Evolutionary conservation across 2,888 invertebrate species (phyloP), one percentile per base, ranked within the genome.

Genomic region (Leptarthrus brevirostris): DNA sequence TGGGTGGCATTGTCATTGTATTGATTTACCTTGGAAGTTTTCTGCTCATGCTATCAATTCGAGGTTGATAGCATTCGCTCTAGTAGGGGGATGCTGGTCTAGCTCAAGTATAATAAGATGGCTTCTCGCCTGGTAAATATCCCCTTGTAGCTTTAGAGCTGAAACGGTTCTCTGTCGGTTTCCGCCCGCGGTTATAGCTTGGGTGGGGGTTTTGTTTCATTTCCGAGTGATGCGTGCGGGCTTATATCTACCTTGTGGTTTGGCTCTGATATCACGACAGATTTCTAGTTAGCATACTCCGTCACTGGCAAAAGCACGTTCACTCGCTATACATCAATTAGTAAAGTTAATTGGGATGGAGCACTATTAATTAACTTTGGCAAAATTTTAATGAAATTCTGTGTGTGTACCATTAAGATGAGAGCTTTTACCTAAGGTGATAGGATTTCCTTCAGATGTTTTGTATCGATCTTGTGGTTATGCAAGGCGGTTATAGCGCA

Each of bases 361-460:
- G 69, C 66, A 74, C 74, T 74, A 74, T 74, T 74, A 74, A 74
- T 74, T 74, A 74, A 74, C 34, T 53, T 56, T 53, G 54, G 69
- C 66, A 74, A 74, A 74, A 69, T 69, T 74, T 74, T 74, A 66
- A 66, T 66, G 74, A 69, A 74, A 74, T 74, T 53, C 69, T 34
- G n/a, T 52, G 52, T 30, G 12, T 18, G 30, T 22, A 8, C 47
- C 16, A 69, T 49, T 69, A 36, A 30, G 52, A 34, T 24, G 30
- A 52, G 36, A 30, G 26, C 14, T 14, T 30, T 54, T 53, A 10
- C 53, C 53, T 24, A 4, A 53, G 53, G 53, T 53, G 53, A 53
- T n/a, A n/a, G n/a, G n/a, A n/a, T n/a, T n/a, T n/a, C n/a, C n/a
- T n/a, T n/a, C n/a, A n/a, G n/a, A n/a, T n/a, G n/a, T n/a, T n/a